Conservation (phyloP, 2,113 vertebrate species). For the Indicator indicator region DNA sequence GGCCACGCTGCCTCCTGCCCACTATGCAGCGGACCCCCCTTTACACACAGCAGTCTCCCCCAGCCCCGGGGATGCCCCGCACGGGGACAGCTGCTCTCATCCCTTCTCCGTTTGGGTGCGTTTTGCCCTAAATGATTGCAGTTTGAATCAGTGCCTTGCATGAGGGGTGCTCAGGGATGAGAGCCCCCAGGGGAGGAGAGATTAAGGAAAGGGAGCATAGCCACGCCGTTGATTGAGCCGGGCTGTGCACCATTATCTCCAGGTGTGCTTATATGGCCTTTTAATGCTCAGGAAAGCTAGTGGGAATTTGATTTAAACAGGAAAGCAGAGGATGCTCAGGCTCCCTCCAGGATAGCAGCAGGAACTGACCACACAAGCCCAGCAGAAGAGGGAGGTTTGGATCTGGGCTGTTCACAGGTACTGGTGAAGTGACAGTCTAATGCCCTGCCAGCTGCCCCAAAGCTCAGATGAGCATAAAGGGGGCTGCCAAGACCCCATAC, state of each 20-base stretch:
- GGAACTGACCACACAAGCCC: accelerated
- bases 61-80: not conserved
- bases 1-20: accelerated
- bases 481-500: not conserved
- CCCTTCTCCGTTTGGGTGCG: not conserved
- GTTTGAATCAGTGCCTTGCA: accelerated
- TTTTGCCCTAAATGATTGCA: not conserved
- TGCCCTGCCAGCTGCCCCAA: accelerated
- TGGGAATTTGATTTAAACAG: not conserved
- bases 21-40: not conserved
- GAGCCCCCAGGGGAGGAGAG: accelerated
- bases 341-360: not conserved
- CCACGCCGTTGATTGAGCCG: not conserved
- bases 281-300: not conserved
- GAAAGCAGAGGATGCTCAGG: not conserved
- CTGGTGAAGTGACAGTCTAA: not conserved
- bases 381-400: not conserved
- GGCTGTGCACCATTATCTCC: not conserved
- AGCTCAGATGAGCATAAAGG: not conserved
- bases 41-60: not conserved
- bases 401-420: not conserved
- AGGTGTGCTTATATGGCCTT: not conserved
- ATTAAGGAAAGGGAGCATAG: accelerated
- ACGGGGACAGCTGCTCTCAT: not conserved
- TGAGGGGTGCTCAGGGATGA: not conserved